These are phyloP conservation scores for Lingula anatina DNA, from an alignment of 2,888 invertebrate species.

Conservation along the genomic window DNA sequence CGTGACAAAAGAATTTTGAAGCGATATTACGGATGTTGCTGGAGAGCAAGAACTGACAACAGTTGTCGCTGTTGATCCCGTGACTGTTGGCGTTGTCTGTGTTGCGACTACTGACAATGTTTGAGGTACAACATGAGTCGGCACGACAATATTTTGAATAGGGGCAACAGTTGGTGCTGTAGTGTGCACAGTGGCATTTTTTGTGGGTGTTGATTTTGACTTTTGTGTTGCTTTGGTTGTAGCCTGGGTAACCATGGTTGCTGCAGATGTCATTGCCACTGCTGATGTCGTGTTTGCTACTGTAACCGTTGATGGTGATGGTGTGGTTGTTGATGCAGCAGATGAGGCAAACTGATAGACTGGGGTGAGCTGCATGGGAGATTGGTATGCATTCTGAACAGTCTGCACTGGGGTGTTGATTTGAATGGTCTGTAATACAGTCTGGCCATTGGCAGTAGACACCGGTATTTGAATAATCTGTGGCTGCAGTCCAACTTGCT, in stretches of 20 bases:
- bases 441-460: slow-evolving; percentile 80
- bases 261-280: not conserved
- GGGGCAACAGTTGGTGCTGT: too few species aligned
- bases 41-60: not conserved
- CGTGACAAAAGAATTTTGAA: too few species aligned
- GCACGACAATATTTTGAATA: not conserved
- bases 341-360: slow-evolving; percentile 21
- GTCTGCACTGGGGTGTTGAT: slow-evolving; percentile 53
- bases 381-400: too few species aligned
- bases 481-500: slow-evolving; percentile 27
- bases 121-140: not conserved
- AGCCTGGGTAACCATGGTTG: slow-evolving; percentile 19
- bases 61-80: not conserved
- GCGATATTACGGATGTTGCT: not conserved
- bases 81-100: not conserved
- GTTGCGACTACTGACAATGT: not conserved
- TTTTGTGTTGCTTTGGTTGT: slow-evolving; percentile 44
- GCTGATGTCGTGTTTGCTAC: not conserved
- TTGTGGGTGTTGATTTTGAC: not conserved
- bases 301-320: slow-evolving; percentile 20
- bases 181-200: not conserved
- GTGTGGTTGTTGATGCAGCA: slow-evolving; percentile 17
- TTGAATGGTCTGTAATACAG: slow-evolving; percentile 91
- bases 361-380: slow-evolving; percentile 12
- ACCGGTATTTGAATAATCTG: slow-evolving; percentile 84